Base-by-base conservation (phyloP, 2,888 invertebrate genomes). In the Zaprionus bogoriensis region DNA sequence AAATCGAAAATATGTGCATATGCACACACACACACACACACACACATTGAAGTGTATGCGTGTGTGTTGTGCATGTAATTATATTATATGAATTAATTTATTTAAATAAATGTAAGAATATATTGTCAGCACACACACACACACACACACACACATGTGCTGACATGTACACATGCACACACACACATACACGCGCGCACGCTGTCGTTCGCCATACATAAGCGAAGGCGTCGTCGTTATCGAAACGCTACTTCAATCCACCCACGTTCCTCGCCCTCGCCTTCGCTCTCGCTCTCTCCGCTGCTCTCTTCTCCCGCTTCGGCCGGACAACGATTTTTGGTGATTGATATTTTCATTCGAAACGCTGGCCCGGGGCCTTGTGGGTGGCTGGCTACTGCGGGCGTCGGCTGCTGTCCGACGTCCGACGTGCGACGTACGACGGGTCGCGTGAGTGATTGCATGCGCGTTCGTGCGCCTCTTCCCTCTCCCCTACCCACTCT, bases 321-420 rank as follows among this genome's bases (percentile, higher is more conserved):
- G 23, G 14, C 28, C 38, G 62, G 59, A 59, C 67, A 55, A 41
- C 47, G 47, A 47, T 58, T 67, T 77, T 71, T 58, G 74, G 48
- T 78, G 82, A 78, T 85, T 78, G 78, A 84, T 81, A 77, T 78
- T 67, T 78, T 78, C 39, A 60, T 70, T 51, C 38, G 39, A 47
- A 51, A 59, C n/a, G 41, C 46, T 10, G 53, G 59, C 61, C 51
- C 60, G 57, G 59, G 59, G 75, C 66, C 60, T 73, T 60, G 62
- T 74, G 62, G 57, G 71, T 60, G 64, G 66, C 19, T 44, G 45
- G 22, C 28, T 27, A 32, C 54, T 36, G n/a, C n/a, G 10, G 4
- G 2, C 7, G 50, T 42, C 22, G 25, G 63, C 42, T 44, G 52
- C 58, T 62, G 52, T 42, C 39, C 10, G 61, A n/a, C n/a, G n/a